Conservation (phyloP, 2,888 invertebrate species). For the Mactromeris polynyma region DNA sequence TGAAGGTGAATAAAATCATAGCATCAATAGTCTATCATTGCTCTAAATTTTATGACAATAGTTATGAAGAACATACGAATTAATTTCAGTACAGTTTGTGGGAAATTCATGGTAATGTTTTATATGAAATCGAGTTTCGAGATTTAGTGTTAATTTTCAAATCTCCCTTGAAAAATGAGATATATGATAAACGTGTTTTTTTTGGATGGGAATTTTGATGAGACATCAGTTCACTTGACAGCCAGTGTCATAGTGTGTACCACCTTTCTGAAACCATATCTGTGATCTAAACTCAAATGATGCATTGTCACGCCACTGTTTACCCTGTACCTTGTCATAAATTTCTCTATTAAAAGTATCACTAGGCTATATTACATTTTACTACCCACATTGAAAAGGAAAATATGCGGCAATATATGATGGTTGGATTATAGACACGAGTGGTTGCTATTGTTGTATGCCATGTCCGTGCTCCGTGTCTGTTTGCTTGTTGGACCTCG, state of each 20-base stretch:
- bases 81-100: neutral
- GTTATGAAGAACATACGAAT: neutral
- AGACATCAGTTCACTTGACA: conserved; percentile 38
- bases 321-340: conserved; percentile 31
- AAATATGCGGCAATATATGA: neutral
- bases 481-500: no score
- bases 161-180: conserved; percentile 16
- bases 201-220: conserved; percentile 32
- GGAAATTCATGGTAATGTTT: neutral
- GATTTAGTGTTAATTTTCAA: conserved; percentile 2
- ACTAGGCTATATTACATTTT: neutral
- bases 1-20: neutral
- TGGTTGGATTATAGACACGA: no score
- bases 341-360: conserved; percentile 25
- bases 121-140: neutral
- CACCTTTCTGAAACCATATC: conserved; percentile 34
- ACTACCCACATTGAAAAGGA: neutral
- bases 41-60: neutral
- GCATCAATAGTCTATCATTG: neutral
- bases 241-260: conserved; percentile 37
- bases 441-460: no score
- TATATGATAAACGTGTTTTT: neutral
- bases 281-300: conserved; percentile 20
- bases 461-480: no score
- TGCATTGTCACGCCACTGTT: conserved; percentile 39